Evolutionary conservation across 1,140 invertebrate genomes (phyloP).

Genomic region (Solenopsis fugax): DNA sequence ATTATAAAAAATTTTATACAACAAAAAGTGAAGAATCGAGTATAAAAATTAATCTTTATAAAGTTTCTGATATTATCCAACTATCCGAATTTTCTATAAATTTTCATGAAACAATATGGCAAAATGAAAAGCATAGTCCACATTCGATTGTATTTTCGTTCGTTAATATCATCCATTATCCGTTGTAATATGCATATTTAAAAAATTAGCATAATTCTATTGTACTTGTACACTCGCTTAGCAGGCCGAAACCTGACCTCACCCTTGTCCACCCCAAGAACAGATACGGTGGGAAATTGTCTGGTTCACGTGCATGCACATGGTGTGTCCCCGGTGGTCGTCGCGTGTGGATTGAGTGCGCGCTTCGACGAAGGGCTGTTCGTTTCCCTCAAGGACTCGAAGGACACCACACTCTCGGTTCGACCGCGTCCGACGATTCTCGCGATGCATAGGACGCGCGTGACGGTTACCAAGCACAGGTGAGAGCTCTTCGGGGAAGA

Average conservation of each 20-base stretch:
- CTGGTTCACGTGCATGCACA: slow-evolving; percentile 71
- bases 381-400: slow-evolving; percentile 49
- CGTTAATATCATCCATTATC: neutral
- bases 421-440: slow-evolving; percentile 59
- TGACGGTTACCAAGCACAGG: slow-evolving; percentile 44
- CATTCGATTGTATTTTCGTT: slow-evolving; percentile 34
- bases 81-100: neutral
- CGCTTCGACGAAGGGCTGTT: slow-evolving; percentile 20
- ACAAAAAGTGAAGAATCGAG: too few species aligned
- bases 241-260: slow-evolving; percentile 68
- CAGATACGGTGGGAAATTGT: slow-evolving; percentile 72
- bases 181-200: slow-evolving; percentile 3
- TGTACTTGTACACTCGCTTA: slow-evolving; percentile 22
- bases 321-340: slow-evolving; percentile 68
- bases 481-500: slow-evolving; percentile 19
- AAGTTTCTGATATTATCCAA: neutral
- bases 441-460: slow-evolving; percentile 74
- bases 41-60: too few species aligned
- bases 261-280: slow-evolving; percentile 60
- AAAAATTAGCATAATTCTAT: slow-evolving; percentile 39
- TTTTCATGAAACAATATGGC: neutral
- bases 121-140: neutral
- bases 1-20: too few species aligned
- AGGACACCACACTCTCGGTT: slow-evolving; percentile 59
- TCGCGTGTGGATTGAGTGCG: slow-evolving; percentile 69